These are phyloP conservation scores for Oriolus oriolus DNA, from an alignment of 2,113 vertebrate species.

Conservation along the genomic window DNA sequence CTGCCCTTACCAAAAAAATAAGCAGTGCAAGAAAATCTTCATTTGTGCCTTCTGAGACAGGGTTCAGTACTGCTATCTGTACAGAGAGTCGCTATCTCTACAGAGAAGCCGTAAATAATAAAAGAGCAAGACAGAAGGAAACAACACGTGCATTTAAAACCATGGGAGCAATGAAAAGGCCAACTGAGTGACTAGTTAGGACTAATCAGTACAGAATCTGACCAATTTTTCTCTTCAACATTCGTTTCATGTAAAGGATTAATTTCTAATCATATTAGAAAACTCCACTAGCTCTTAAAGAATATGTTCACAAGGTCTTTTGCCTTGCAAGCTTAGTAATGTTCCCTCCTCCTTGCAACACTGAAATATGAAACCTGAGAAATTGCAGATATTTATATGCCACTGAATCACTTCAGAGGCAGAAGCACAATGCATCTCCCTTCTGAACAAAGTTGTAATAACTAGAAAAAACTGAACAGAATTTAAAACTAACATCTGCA, in stretches of 20 bases:
- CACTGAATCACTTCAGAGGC: not conserved
- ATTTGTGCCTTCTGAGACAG: not conserved
- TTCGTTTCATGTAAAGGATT: fast-evolving
- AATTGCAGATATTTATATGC: not conserved
- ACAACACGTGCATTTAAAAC: not conserved
- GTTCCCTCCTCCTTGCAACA: not conserved
- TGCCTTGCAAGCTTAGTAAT: not conserved
- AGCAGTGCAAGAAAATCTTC: not conserved
- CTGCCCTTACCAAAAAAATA: not conserved
- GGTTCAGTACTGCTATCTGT: not conserved
- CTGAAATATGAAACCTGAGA: not conserved
- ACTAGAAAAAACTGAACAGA: not conserved
- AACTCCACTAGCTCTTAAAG: not conserved
- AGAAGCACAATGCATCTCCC: not conserved
- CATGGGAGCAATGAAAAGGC: not conserved
- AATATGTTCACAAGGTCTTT: not conserved
- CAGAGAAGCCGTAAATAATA: not conserved
- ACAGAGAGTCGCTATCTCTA: not conserved
- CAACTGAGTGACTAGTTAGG: not conserved
- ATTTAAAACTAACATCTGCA: not conserved
- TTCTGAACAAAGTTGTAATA: not conserved
- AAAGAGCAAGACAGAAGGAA: not conserved
- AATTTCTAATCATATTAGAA: not conserved
- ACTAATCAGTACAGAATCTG: not conserved
- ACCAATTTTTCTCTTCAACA: not conserved